Conservation (phyloP, 2,113 vertebrate species). For the Hucho hucho region DNA sequence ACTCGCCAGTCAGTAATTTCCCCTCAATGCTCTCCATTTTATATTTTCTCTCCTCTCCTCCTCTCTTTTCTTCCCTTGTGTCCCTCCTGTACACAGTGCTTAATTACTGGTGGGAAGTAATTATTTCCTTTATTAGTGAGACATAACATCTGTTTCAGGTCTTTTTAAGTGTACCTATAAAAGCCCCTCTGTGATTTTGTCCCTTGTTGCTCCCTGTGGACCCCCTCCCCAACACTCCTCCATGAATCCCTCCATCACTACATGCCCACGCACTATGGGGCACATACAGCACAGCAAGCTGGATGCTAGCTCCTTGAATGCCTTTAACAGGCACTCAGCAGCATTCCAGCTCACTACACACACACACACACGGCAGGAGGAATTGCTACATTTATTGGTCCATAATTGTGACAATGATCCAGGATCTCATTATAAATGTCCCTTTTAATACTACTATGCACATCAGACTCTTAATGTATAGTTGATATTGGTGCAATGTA, state of each 20-base stretch:
- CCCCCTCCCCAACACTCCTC: conserved; percentile 37
- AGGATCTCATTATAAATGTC: background rate
- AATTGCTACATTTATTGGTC: background rate
- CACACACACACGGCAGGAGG: background rate
- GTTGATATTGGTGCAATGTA: background rate
- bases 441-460: background rate
- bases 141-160: conserved; percentile 76
- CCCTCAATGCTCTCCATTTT: conserved; percentile 69
- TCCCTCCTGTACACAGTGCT: conserved; percentile 62
- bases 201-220: conserved; percentile 73
- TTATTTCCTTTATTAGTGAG: conserved; percentile 78
- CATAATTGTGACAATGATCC: background rate
- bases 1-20: conserved; percentile 67
- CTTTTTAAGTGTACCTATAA: conserved; percentile 78
- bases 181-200: conserved; percentile 72
- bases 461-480: background rate
- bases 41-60: conserved; percentile 53
- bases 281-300: background rate
- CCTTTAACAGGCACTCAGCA: conserved; percentile 38
- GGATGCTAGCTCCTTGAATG: conserved; percentile 43
- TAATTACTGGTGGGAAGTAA: conserved; percentile 79
- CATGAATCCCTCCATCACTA: conserved; percentile 18
- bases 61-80: conserved; percentile 46
- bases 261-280: conserved; percentile 28
- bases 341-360: conserved; percentile 24